Conservation (phyloP, 2,797 vertebrate species). For the Centropyge bicolor region DNA sequence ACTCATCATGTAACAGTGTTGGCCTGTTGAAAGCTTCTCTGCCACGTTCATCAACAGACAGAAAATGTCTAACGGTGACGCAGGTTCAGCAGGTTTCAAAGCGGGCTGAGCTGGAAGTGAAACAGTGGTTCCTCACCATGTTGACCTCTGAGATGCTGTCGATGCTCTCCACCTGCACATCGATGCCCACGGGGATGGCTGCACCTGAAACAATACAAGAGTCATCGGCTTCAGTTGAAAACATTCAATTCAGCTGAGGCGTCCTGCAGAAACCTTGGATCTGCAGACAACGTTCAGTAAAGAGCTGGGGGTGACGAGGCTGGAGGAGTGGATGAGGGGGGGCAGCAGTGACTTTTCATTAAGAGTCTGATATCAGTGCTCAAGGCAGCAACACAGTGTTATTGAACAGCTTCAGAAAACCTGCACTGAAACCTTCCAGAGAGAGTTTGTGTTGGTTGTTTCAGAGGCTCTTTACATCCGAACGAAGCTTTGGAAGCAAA, state of each 20-base stretch:
- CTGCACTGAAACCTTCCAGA: background rate
- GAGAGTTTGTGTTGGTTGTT: background rate
- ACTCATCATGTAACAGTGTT: no score
- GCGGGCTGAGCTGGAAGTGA: background rate
- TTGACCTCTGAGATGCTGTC: slow-evolving; percentile 97
- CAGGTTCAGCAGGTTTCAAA: no score
- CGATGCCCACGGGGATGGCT: slow-evolving; percentile 92
- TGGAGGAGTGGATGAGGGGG: no score
- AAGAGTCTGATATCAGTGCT: background rate
- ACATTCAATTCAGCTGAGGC: background rate
- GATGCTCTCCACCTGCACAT: slow-evolving; percentile 95
- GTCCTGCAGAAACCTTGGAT: background rate
- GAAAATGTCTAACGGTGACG: background rate
- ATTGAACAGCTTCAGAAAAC: background rate
- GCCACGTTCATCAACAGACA: background rate
- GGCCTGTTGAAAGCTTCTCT: no score
- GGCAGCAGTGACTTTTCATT: no score
- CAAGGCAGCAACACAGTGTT: background rate
- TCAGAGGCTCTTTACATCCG: background rate
- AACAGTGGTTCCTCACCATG: slow-evolving; percentile 85
- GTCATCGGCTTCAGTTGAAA: background rate
- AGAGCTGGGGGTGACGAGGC: background rate
- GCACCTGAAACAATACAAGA: slow-evolving; percentile 79
- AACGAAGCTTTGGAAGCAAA: background rate
- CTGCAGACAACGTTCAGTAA: background rate